phyloP scores from a whole-genome alignment of 2,797 vertebrate genomes.

The Microctenopoma stevenorrisi region DNA sequence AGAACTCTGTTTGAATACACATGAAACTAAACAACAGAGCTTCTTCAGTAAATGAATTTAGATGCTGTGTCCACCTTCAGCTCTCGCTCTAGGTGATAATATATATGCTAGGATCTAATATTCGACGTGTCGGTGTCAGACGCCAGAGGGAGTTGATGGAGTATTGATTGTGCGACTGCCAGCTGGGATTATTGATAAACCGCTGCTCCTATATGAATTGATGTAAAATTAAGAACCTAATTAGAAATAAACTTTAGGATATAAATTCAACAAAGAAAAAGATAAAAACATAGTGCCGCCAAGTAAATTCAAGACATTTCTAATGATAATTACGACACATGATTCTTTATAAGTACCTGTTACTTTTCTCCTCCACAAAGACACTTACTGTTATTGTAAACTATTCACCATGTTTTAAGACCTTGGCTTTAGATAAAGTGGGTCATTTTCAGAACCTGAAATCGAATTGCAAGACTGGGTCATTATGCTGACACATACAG shows the following conservation, averaged over 20 bases:
- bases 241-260: constrained; percentile 34
- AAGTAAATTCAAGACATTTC: constrained; percentile 2
- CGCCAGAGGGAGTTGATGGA: constrained; percentile 42
- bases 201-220: constrained; percentile 23
- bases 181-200: constrained; percentile 55
- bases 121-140: constrained; percentile 22
- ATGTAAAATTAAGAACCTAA: constrained; percentile 40
- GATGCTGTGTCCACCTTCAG: constrained; percentile 1
- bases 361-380: constrained; percentile 24
- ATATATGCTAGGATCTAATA: constrained; percentile 47
- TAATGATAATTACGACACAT: constrained; percentile 25
- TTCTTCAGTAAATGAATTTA: constrained; percentile 17
- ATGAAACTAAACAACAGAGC: constrained; percentile 2
- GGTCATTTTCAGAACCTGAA: constrained; percentile 27
- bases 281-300: background rate
- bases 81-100: constrained; percentile 30
- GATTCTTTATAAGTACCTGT: constrained; percentile 14
- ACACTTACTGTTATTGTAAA: constrained; percentile 31
- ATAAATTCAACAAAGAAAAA: background rate
- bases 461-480: constrained; percentile 24
- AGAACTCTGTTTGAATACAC: background rate
- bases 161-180: constrained; percentile 49
- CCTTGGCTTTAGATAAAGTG: constrained; percentile 31
- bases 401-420: constrained; percentile 25
- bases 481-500: constrained; percentile 22